These are phyloP conservation scores for Ceryle rudis DNA, from an alignment of 2,797 vertebrate species.

Conservation along the genomic window DNA sequence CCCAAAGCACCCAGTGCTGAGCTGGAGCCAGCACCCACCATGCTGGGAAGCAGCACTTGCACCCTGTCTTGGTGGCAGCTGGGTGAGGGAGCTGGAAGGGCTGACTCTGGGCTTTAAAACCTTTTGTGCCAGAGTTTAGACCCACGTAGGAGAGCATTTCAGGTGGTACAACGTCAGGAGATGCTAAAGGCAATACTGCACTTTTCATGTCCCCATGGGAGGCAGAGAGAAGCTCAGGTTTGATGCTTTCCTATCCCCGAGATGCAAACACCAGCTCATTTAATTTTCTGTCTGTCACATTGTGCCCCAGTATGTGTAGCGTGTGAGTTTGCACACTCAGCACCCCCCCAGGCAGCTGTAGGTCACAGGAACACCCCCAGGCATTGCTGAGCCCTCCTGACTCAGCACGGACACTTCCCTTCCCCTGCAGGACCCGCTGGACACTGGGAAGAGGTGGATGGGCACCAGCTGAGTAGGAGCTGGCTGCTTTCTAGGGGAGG, in stretches of 20 bases:
- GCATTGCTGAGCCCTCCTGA: not conserved
- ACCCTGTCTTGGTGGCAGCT: rapidly evolving
- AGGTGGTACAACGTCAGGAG: rapidly evolving
- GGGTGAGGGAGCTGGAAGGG: not conserved
- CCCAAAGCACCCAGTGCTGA: rapidly evolving
- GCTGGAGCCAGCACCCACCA: rapidly evolving
- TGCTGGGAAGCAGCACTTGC: not conserved
- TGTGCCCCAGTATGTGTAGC: rapidly evolving
- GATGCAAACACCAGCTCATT: not conserved
- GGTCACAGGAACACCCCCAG: not conserved
- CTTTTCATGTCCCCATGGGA: rapidly evolving
- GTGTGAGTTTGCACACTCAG: not conserved
- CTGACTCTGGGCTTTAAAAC: not conserved
- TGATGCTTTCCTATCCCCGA: not conserved
- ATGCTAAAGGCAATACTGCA: not conserved
- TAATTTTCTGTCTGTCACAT: not conserved
- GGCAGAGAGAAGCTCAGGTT: not conserved
- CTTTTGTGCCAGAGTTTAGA: not conserved
- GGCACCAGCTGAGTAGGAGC: not conserved
- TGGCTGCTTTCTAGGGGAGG: not conserved
- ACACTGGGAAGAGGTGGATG: not conserved
- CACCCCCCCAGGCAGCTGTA: not conserved
- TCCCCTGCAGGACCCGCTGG: not conserved
- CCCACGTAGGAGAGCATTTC: rapidly evolving
- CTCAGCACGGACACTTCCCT: not conserved